Base-by-base conservation (phyloP, 2,113 vertebrate genomes). In the Anarrhichthys ocellatus region DNA sequence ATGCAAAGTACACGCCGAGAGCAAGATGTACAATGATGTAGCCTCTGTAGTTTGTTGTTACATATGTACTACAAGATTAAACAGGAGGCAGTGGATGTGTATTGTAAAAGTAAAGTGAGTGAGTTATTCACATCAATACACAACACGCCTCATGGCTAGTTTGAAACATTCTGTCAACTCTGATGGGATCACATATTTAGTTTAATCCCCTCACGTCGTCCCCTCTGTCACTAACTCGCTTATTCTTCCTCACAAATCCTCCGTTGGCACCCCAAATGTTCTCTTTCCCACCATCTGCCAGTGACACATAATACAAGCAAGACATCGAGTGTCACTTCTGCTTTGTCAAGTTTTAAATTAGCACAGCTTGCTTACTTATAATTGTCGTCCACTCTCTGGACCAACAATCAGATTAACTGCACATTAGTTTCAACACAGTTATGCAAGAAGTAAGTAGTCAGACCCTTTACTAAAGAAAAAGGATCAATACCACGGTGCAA, bases 281-380 rank as follows among this genome's bases (percentile, higher is more conserved):
- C 56, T 6, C 38, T 52, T 73, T 81, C 78, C n/a, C 70, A 20
- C 83, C 56, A 81, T 84, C 80, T 80, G 85, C 82, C 82, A 83
- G 15, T 24, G 40, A 72, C 22, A 13, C 17, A 1, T 0, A 18
- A 69, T 1, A 34, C 77, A 71, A 70, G 64, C 15, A 5, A 70
- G 69, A 78, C 74, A 59, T 29, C 1, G 6, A 80, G 79, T 56
- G 82, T 68, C 79, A 50, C 85, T 79, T 87, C 83, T 71, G 83
- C 56, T 56, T n/a, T 29, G 5, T 82, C 84, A 34, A 70, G 50
- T 71, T 86, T 73, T 44, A 73, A 78, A 86, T 83, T 56, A 78
- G 40, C 64, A 17, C 38, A 6, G 38, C 54, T 36, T 36, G 58
- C 27, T 76, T 29, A 48, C 4, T 84, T 68, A 22, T 69, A 52